Evolutionary conservation across 2,113 vertebrate species (phyloP), one percentile per base, ranked within the genome.

Genomic region (Zosterops hypoxanthus): DNA sequence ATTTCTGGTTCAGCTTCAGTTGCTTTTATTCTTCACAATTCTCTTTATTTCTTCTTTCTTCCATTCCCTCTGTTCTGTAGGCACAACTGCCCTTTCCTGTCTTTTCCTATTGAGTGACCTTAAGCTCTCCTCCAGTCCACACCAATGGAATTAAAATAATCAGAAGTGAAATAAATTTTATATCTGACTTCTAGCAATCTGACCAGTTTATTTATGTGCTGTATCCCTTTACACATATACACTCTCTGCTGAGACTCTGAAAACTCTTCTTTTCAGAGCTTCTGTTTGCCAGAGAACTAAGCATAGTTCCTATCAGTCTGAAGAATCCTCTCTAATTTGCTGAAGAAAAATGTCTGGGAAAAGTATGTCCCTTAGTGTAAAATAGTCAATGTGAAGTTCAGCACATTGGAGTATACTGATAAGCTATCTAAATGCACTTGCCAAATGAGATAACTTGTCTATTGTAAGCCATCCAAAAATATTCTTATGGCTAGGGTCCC

Each of bases 381-480:
- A 87, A 82, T 8, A 92, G 70, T 85, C 16, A 14, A 69, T 72
- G 42, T 57, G 44, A 89, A 73, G 59, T 85, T 94, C 86, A 80
- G 70, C 53, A 78, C 53, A 42, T 44, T 24, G 55, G 75, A 82
- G 20, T 80, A 83, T 60, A 63, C 63, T 52, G 78, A 93, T 83
- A 90, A 89, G 46, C 42, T 73, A 88, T 70, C 91, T 85, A 86
- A 82, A 95, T 29, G 68, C 52, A 63, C 66, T 94, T 91, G 77
- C 46, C 93, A 95, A 94, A 70, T 46, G 88, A 72, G 75, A 79
- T 77, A 85, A 89, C 66, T 91, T 70, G 53, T 73, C 82, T 90
- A 14, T 73, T 85, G 92, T 80, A 92, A 85, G 55, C 50, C 70
- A 91, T 91, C 73, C 84, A 95, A 95, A 96, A 90, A 85, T 77